Base-by-base conservation (phyloP, 2,888 invertebrate genomes). In the Ectemnius continuus region DNA sequence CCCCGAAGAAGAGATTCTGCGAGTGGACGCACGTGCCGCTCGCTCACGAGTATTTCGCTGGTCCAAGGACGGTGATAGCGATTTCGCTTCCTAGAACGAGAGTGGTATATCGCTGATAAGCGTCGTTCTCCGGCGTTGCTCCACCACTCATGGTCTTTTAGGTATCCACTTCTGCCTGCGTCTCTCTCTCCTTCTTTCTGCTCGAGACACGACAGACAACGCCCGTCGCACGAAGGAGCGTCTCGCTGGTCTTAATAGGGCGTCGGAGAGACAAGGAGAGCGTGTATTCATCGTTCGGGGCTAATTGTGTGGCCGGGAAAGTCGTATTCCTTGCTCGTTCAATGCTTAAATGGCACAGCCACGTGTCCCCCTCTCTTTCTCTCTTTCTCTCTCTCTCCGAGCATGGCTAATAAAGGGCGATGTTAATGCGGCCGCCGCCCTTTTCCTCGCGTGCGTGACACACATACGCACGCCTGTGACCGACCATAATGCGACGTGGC, bases 11-110 rank as follows among this genome's bases (percentile, higher is more conserved):
- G 70, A 36, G 36, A 61, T 73, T 74, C 58, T 67, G 74, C 76
- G 76, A 70, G 66, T 78, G 61, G 62, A 62, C 78, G 72, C 81
- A 82, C 81, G 81, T 82, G 82, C 68, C 75, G 71, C 71, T 58
- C 63, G 73, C 67, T 48, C 62, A 70, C 5, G 36, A 36, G 73
- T 76, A 75, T 81, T 81, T 81, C 75, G 66, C 71, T 63, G 47
- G 52, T 62, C 70, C 87, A 87, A 87, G 87, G 87, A 76, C 85
- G 76, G 67, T 78, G 87, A 87, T 87, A 85, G 80, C 82, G 80
- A 81, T 76, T 80, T 81, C 73, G 76, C 77, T 87, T 87, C 87
- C 84, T 80, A 82, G 86, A 86, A 87, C 67, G 72, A 65, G 72
- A 58, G 79, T 79, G 73, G 66, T 78, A 83, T 82, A 83, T 82